A percentile compares a stretch with the other conserved stretches of the same genome.
phyloP scores from a whole-genome alignment of 2,113 vertebrate species.

The Hystrix brachyura region DNA sequence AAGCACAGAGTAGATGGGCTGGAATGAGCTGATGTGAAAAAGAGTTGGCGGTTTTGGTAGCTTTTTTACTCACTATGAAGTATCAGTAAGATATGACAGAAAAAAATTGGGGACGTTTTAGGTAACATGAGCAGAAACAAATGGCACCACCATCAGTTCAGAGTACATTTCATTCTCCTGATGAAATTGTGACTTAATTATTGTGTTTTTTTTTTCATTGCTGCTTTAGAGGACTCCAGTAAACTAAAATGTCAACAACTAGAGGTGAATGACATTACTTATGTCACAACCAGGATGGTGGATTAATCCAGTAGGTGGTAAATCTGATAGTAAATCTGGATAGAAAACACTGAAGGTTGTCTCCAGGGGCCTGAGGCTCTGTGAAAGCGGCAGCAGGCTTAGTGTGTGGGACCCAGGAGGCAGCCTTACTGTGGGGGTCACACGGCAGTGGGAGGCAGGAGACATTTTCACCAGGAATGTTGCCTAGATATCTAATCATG shows the following conservation, averaged over 20 bases:
- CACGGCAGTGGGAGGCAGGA: neutral
- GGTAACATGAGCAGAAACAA: neutral
- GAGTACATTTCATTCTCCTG: neutral
- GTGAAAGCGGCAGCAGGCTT: fast-evolving
- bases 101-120: neutral
- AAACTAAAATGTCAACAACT: neutral
- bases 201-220: no score
- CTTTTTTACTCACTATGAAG: neutral
- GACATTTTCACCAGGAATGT: neutral
- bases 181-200: neutral
- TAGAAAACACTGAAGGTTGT: neutral
- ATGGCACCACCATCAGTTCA: neutral
- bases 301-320: neutral
- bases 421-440: neutral
- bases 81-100: neutral
- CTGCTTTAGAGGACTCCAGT: neutral
- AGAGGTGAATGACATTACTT: neutral
- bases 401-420: neutral
- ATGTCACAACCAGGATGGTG: neutral
- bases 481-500: neutral
- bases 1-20: neutral
- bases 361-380: neutral
- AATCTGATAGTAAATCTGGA: neutral
- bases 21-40: neutral
- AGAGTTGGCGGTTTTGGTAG: neutral